phyloP scores from a whole-genome alignment of 2,888 invertebrate species.

The Drosophila mercatorum region DNA sequence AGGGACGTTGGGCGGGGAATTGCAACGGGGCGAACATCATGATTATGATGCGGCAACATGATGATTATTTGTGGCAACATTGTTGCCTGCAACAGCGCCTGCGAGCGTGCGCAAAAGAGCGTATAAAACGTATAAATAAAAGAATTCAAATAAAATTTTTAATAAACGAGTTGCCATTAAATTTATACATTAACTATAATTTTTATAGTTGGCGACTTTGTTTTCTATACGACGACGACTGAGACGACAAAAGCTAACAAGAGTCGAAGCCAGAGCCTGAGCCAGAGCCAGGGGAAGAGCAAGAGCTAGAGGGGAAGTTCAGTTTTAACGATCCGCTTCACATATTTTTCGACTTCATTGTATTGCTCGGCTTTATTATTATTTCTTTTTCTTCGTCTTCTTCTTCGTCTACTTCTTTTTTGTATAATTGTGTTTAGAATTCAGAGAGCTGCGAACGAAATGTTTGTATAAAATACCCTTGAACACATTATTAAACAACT shows the following conservation, averaged over 20 bases:
- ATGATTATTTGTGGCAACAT: slow-evolving; percentile 65
- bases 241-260: slow-evolving; percentile 13
- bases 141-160: slow-evolving; percentile 84
- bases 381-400: neutral
- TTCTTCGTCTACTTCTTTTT: slow-evolving; percentile 1
- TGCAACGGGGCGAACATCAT: slow-evolving; percentile 47
- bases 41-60: slow-evolving; percentile 36
- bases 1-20: slow-evolving; percentile 4
- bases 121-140: slow-evolving; percentile 80
- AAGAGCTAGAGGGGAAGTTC: neutral
- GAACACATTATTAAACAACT: slow-evolving; percentile 30
- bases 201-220: slow-evolving; percentile 81
- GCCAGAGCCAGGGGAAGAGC: neutral
- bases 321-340: slow-evolving; percentile 70
- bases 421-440: slow-evolving; percentile 65
- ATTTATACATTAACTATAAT: slow-evolving; percentile 85
- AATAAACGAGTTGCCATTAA: slow-evolving; percentile 85
- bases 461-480: slow-evolving; percentile 35
- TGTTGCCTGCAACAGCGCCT: slow-evolving; percentile 60
- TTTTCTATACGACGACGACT: slow-evolving; percentile 61
- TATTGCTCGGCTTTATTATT: slow-evolving; percentile 39
- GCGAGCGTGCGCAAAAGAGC: slow-evolving; percentile 73
- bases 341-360: slow-evolving; percentile 47
- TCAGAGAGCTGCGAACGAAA: slow-evolving; percentile 20
- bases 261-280: neutral